Percentiles rank a stretch among this genome's conserved stretches.
phyloP scores from a whole-genome alignment of 2,797 vertebrate species.

The Tapera naevia region DNA sequence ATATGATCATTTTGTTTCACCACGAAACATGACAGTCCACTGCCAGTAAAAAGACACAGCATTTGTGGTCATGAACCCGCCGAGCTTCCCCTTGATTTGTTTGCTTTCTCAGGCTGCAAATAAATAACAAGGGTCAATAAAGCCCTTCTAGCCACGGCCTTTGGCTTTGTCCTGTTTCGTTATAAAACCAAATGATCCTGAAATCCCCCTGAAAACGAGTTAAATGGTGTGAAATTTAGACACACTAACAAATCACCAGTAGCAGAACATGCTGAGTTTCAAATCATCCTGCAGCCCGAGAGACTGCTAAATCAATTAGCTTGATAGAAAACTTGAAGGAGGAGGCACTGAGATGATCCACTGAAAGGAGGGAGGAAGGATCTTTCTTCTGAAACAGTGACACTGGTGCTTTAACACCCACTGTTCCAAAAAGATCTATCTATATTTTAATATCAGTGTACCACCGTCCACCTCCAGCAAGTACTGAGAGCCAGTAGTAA shows the following conservation, averaged over 20 bases:
- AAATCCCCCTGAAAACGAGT: slow-evolving; percentile 20
- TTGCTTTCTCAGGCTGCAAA: not conserved
- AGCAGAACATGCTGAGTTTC: not conserved
- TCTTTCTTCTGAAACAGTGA: not conserved
- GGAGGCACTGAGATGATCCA: not conserved
- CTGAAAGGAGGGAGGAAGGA: not conserved
- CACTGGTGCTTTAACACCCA: not conserved
- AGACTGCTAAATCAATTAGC: not conserved
- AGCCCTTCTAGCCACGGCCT: not conserved
- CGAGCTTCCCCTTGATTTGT: not conserved
- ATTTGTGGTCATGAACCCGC: not conserved
- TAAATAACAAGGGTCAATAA: not conserved
- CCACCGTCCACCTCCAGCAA: not conserved
- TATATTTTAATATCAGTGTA: not conserved
- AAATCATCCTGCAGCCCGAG: not conserved
- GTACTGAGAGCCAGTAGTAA: not conserved
- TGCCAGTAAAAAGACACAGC: not conserved
- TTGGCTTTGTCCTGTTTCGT: not conserved
- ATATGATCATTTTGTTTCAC: not conserved
- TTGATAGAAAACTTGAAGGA: not conserved
- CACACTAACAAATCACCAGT: not conserved
- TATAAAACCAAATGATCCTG: not conserved
- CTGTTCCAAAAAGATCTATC: not conserved
- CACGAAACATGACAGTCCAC: not conserved
- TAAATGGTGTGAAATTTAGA: not conserved